Conservation (phyloP, 1,140 invertebrate species). For the Venturia canescens region DNA sequence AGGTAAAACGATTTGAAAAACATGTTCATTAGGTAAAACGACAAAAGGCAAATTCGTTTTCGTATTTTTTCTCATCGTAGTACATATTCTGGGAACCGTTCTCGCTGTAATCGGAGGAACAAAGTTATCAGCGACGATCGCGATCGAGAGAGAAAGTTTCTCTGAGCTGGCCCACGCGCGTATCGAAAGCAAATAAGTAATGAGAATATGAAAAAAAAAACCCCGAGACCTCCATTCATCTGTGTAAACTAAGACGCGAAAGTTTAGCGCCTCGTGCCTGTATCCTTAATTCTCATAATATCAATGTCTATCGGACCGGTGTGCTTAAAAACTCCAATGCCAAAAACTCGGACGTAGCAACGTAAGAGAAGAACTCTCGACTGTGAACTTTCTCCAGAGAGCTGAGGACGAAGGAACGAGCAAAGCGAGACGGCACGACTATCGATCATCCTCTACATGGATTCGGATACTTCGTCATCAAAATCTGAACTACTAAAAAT, state of each 20-base stretch:
- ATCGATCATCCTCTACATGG: background rate
- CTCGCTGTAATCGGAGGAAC: background rate
- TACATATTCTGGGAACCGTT: background rate
- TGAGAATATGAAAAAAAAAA: constrained; percentile 7
- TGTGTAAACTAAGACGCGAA: constrained; percentile 23
- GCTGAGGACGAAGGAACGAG: background rate
- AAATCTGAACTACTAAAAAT: constrained; percentile 6
- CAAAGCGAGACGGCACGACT: background rate
- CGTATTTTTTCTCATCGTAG: no score
- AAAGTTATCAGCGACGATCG: background rate
- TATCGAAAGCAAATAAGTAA: background rate
- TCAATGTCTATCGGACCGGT: constrained; percentile 13
- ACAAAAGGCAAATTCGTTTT: no score
- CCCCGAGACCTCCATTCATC: background rate
- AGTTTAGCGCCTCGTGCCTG: background rate
- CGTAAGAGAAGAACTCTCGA: constrained; percentile 24
- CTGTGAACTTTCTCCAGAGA: constrained; percentile 8
- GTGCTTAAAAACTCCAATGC: background rate
- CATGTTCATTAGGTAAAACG: no score
- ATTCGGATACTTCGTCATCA: no score
- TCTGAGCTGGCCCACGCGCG: constrained; percentile 4
- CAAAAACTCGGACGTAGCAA: background rate
- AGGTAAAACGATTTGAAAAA: no score
- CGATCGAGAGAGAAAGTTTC: constrained; percentile 9
- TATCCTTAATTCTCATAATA: background rate